These are phyloP conservation scores for Kuschelorhynchus macadamiae DNA, from an alignment of 2,888 invertebrate genomes.

Conservation along the genomic window DNA sequence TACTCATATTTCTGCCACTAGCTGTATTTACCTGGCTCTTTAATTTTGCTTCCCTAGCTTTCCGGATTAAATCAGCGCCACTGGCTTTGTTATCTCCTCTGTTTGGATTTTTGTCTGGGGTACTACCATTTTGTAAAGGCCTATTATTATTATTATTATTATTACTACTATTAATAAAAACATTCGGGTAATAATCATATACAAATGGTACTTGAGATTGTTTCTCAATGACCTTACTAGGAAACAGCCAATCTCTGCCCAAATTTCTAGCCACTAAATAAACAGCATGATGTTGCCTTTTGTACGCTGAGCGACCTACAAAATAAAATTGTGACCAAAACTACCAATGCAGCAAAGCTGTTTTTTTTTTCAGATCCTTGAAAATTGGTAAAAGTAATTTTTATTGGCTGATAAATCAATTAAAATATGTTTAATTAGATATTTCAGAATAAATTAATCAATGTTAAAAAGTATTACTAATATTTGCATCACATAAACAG, in stretches of 20 bases:
- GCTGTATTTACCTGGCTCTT: not conserved
- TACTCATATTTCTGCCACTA: constrained; percentile 2
- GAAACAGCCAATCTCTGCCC: constrained; percentile 81
- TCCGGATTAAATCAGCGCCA: not conserved
- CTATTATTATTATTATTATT: not conserved
- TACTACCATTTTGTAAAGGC: too few species aligned
- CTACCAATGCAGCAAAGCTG: too few species aligned
- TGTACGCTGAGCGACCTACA: constrained; percentile 72
- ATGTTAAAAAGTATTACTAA: too few species aligned
- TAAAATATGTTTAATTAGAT: too few species aligned
- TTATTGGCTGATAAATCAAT: too few species aligned
- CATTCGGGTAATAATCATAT: constrained; percentile 9
- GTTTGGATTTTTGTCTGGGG: too few species aligned
- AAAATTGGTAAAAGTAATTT: too few species aligned
- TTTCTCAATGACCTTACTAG: constrained; percentile 71
- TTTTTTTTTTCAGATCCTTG: too few species aligned
- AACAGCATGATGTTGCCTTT: constrained; percentile 83
- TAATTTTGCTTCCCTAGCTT: constrained; percentile 2
- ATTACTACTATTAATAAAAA: too few species aligned
- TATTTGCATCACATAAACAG: too few species aligned
- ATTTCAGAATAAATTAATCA: too few species aligned
- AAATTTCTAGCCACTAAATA: constrained; percentile 75
- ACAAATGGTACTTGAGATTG: constrained; percentile 67
- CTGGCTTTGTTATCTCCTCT: constrained; percentile 1
- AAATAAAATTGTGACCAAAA: too few species aligned